A percentile compares a stretch with the other conserved stretches of the same genome.
phyloP scores from a whole-genome alignment of 1,140 invertebrate genomes.

The Orchestia grillus region DNA sequence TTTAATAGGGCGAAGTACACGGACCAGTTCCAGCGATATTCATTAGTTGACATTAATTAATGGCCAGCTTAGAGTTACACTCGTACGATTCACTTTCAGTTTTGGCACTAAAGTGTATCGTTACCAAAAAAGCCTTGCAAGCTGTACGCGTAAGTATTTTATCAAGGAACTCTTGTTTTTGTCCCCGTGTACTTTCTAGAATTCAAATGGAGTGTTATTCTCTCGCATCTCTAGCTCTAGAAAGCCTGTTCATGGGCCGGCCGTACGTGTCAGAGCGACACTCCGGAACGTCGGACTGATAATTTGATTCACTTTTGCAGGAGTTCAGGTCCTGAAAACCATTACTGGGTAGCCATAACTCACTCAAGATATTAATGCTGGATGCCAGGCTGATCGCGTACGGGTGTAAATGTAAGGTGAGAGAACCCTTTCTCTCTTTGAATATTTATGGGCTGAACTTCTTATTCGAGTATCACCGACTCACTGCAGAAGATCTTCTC shows the following conservation, averaged over 20 bases:
- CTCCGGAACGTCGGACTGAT: not conserved
- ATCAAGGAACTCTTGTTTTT: not conserved
- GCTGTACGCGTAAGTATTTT: not conserved
- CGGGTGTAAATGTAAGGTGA: not conserved
- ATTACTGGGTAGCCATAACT: not conserved
- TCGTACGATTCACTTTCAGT: too few species aligned
- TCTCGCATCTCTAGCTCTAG: not conserved
- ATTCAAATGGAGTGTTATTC: not conserved
- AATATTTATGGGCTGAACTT: not conserved
- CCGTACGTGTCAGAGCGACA: not conserved
- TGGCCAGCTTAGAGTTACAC: too few species aligned
- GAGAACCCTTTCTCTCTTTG: not conserved
- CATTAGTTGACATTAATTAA: too few species aligned
- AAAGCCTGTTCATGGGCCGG: not conserved
- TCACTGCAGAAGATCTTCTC: not conserved
- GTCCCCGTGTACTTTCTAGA: not conserved
- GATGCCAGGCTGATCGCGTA: not conserved
- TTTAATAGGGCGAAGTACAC: not conserved
- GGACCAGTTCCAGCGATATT: not conserved
- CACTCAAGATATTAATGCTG: not conserved
- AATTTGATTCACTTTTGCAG: not conserved
- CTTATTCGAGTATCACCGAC: not conserved
- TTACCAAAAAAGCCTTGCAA: not conserved
- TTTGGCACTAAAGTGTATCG: too few species aligned
- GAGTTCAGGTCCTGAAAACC: not conserved